Evolutionary conservation across 2,113 vertebrate species (phyloP), one percentile per base, ranked within the genome.

Genomic region (Labeo rohita): DNA sequence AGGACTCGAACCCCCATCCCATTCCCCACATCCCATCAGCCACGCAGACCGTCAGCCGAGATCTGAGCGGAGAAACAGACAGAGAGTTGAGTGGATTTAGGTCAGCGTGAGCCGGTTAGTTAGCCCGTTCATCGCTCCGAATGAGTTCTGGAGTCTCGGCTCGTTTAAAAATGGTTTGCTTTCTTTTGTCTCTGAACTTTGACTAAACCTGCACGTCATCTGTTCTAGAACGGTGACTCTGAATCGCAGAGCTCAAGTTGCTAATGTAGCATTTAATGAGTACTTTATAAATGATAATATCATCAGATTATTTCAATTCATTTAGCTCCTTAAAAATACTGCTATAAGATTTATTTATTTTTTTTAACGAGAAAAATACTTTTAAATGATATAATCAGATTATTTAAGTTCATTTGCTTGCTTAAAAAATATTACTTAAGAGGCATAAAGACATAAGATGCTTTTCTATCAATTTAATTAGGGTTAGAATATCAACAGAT

Each of bases 11-110:
- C 39, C 84, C 13, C 10, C 18, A 28, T n/a, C 61, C 59, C 1
- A 56, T 56, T 16, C 47, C 49, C 65, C 83, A 9, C 5, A 73
- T 84, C 36, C 82, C 70, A 74, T 72, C 54, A 43, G 52, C 66
- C n/a, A 54, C 52, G n/a, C 21, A 54, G 52, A 74, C 50, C 56
- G 3, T 56, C 82, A 49, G 56, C 8, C 47, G 15, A 39, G 54
- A 73, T 28, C 68, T 34, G 47, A 28, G 28, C 28, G 28, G 28
- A 66, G 50, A 36, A 28, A 39, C 39, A 45, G 34, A 70, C 34
- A 15, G 47, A 59, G 12, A 18, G 34, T 21, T 47, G 18, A 49
- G 28, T 66, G 63, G 47, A 78, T 70, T 39, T 85, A 45, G 73
- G 59, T 76, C 83, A 84, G 70, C 36, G 36, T 76, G 43, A 39